These are phyloP conservation scores for Cotesia typhae DNA, from an alignment of 1,140 invertebrate species.

Conservation along the genomic window DNA sequence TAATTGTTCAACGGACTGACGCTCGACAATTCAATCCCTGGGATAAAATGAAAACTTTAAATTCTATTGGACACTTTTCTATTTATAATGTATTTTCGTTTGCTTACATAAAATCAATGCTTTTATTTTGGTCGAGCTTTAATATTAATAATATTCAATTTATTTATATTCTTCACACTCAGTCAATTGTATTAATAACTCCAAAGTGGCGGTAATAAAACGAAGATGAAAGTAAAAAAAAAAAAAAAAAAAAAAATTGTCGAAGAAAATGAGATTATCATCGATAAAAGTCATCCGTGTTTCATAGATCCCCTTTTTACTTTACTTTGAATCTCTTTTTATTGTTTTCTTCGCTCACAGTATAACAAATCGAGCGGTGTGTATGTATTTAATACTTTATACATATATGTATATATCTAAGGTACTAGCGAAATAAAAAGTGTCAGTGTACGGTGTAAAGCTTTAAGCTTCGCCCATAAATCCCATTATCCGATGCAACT, in stretches of 20 bases:
- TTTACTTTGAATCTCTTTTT: no score
- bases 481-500: slow-evolving; percentile 62
- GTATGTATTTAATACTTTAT: background rate
- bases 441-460: slow-evolving; percentile 57
- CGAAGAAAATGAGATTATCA: background rate
- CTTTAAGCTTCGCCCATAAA: slow-evolving; percentile 47
- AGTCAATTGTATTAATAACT: no score
- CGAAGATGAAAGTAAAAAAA: background rate
- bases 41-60: no score
- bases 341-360: no score
- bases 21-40: no score
- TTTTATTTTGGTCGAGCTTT: no score
- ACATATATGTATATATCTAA: background rate
- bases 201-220: background rate
- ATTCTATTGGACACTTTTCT: no score
- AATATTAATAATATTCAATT: no score
- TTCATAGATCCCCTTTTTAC: background rate
- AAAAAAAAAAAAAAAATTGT: background rate
- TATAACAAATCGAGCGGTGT: background rate
- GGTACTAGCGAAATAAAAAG: slow-evolving; percentile 52
- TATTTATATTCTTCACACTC: no score
- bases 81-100: no score
- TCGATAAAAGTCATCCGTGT: background rate
- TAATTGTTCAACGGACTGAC: no score
- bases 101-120: no score